A percentile compares a stretch with the other conserved stretches of the same genome.
These are phyloP conservation scores for Caenorhabditis latens DNA, from an alignment of 1,140 invertebrate genomes.

Conservation along the genomic window DNA sequence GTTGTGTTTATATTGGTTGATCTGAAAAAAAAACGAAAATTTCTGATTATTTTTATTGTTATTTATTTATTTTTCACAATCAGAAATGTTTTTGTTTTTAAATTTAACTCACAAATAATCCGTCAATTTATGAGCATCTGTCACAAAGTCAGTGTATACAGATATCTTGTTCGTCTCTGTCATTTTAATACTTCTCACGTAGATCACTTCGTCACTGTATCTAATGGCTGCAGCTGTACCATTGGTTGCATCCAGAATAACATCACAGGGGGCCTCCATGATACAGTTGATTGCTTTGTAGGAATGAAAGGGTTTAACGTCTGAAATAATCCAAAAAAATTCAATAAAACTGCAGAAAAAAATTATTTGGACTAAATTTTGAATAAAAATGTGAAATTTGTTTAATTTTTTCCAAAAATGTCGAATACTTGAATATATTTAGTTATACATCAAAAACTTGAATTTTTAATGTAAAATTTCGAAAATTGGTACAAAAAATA, in stretches of 20 bases:
- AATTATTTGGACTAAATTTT: too few relatives aligned
- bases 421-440: too few relatives aligned
- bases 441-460: too few relatives aligned
- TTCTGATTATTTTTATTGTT: too few relatives aligned
- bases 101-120: background rate
- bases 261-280: background rate
- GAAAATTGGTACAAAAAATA: too few relatives aligned
- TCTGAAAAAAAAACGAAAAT: background rate
- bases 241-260: background rate
- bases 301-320: background rate
- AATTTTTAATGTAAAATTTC: too few relatives aligned
- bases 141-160: background rate
- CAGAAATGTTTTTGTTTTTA: background rate
- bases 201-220: background rate
- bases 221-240: constrained; percentile 1
- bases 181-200: background rate
- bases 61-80: background rate
- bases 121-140: background rate
- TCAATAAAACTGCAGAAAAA: too few relatives aligned
- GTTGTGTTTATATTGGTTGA: background rate
- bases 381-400: too few relatives aligned
- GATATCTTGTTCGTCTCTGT: background rate
- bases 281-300: constrained; percentile 2
- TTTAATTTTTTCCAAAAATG: too few relatives aligned
- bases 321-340: background rate